These are phyloP conservation scores for Crotophaga sulcirostris DNA, from an alignment of 2,113 vertebrate species.

Conservation along the genomic window DNA sequence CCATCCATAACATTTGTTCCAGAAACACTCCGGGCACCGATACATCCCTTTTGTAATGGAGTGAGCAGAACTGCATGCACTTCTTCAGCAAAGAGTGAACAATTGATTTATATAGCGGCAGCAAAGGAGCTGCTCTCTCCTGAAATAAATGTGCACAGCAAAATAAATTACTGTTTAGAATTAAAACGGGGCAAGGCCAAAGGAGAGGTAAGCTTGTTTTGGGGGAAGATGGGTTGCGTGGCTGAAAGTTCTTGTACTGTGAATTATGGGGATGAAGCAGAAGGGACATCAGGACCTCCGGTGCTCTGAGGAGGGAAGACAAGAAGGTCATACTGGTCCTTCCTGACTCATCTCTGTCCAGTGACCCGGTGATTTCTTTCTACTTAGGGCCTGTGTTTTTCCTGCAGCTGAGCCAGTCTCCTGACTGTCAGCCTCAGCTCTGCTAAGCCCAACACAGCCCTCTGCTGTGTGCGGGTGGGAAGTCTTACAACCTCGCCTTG, in stretches of 20 bases:
- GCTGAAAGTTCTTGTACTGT: not conserved
- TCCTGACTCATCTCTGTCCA: not conserved
- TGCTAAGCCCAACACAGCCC: slow-evolving; percentile 28
- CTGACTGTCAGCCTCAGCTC: not conserved
- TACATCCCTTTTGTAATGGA: not conserved
- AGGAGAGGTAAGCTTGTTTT: not conserved
- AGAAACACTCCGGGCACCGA: not conserved
- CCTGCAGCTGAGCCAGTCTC: not conserved
- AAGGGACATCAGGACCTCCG: not conserved
- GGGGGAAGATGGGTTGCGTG: not conserved
- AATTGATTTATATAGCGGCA: not conserved
- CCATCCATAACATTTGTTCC: not conserved
- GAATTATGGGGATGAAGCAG: not conserved
- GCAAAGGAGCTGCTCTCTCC: not conserved
- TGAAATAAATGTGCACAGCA: not conserved
- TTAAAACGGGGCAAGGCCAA: not conserved
- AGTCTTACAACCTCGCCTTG: not conserved
- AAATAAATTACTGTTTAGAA: not conserved
- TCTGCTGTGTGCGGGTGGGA: not conserved
- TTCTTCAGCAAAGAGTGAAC: not conserved
- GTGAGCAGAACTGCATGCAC: not conserved
- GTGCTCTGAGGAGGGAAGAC: not conserved
- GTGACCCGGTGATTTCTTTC: not conserved
- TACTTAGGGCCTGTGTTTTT: not conserved
- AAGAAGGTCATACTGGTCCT: not conserved